Evolutionary conservation across 2,113 vertebrate genomes (phyloP).

Genomic region (Thunnus thynnus): DNA sequence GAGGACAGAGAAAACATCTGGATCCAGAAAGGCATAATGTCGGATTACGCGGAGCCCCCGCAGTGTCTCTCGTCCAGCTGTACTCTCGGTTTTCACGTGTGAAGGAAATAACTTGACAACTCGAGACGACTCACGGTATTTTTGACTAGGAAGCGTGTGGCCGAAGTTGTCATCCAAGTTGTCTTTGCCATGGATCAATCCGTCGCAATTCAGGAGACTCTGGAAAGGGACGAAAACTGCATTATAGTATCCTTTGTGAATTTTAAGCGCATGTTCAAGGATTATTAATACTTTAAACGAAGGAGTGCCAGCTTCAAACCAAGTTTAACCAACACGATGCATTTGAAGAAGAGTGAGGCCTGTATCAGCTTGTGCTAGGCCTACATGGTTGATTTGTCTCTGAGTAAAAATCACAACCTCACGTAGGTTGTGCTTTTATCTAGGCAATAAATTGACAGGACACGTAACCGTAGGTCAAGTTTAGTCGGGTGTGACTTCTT

Average conservation of each 20-base stretch:
- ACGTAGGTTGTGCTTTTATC: not conserved
- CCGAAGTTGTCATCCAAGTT: conserved; percentile 20
- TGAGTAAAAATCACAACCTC: not conserved
- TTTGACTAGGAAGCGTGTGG: not conserved
- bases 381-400: no score
- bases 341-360: conserved; percentile 14
- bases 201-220: conserved; percentile 91
- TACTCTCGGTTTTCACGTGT: not conserved
- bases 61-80: not conserved
- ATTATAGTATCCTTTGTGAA: conserved; percentile 89
- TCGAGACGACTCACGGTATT: not conserved
- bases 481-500: conserved; percentile 38
- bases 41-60: not conserved
- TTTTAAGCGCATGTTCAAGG: not conserved
- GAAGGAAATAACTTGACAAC: conserved; percentile 1
- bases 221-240: conserved; percentile 86
- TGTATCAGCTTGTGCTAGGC: not conserved
- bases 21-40: conserved; percentile 51
- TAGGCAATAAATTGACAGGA: not conserved
- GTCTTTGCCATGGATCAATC: conserved; percentile 91
- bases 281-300: not conserved
- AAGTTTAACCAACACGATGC: not conserved
- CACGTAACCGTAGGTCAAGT: not conserved
- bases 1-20: conserved; percentile 52
- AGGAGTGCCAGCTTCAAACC: not conserved